phyloP scores from a whole-genome alignment of 2,888 invertebrate species.

The Pycnomerus fuliginosus region DNA sequence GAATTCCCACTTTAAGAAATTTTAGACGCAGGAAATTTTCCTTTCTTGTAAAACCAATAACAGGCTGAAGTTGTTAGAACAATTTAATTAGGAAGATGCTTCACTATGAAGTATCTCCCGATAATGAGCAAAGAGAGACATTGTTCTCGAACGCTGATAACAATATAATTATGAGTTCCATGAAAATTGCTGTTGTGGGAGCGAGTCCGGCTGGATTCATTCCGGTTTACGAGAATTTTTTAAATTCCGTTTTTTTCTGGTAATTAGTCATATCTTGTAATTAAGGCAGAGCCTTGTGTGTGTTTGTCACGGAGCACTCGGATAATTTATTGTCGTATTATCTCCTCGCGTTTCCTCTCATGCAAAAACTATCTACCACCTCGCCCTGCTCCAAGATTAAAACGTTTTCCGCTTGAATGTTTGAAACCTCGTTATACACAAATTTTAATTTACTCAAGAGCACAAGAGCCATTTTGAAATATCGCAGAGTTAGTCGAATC shows the following conservation, averaged over 20 bases:
- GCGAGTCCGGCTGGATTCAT: conserved; percentile 11
- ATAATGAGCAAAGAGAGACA: conserved; percentile 24
- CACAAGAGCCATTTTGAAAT: too few relatives aligned
- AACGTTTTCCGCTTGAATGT: conserved; percentile 28
- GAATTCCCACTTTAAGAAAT: conserved; percentile 1
- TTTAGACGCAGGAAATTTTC: conserved; percentile 10
- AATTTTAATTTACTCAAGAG: conserved; percentile 21
- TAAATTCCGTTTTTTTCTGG: conserved; percentile 21
- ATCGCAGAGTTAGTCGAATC: too few relatives aligned
- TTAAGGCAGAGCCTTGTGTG: conserved; percentile 33
- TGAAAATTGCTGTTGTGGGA: conserved; percentile 17
- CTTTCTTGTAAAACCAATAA: conserved; percentile 11
- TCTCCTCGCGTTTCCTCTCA: conserved; percentile 27
- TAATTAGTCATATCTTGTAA: conserved; percentile 41
- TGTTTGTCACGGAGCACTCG: conserved; percentile 26
- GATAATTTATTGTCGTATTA: conserved; percentile 31
- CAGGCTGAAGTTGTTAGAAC: conserved; percentile 6
- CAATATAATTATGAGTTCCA: conserved; percentile 21
- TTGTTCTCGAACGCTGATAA: conserved; percentile 16
- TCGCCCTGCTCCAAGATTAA: conserved; percentile 26
- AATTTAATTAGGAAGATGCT: conserved; percentile 21
- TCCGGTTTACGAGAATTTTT: conserved; percentile 14
- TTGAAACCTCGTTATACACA: conserved; percentile 11
- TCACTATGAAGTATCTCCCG: conserved; percentile 9
- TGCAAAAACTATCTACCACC: conserved; percentile 26